A percentile compares a stretch with the other conserved stretches of the same genome.
phyloP scores from a whole-genome alignment of 2,113 vertebrate species.

The Ahaetulla prasina region DNA sequence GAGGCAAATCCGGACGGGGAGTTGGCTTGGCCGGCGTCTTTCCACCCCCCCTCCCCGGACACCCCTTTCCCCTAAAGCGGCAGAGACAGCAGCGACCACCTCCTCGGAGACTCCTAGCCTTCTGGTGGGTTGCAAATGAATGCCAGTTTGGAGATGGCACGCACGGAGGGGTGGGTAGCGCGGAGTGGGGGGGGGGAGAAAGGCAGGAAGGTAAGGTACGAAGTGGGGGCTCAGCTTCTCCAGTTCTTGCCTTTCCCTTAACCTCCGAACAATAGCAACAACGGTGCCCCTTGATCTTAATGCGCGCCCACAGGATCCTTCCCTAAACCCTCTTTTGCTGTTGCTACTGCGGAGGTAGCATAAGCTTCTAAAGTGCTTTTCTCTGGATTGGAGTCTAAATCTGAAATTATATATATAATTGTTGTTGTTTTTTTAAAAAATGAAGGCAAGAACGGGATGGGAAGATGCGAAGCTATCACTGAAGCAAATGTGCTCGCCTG shows the following conservation, averaged over 20 bases:
- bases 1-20: constrained; percentile 45
- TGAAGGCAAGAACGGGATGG: constrained; percentile 20
- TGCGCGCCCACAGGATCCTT: constrained; percentile 63
- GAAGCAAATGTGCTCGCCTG: constrained; percentile 78
- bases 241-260: constrained; percentile 52
- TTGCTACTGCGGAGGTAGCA: constrained; percentile 68
- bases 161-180: background rate
- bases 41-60: background rate
- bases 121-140: constrained; percentile 18
- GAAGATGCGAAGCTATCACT: constrained; percentile 73
- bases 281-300: constrained; percentile 50
- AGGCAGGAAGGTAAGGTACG: background rate
- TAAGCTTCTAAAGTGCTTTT: constrained; percentile 77
- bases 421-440: constrained; percentile 78
- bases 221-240: constrained; percentile 17
- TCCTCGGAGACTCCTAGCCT: constrained; percentile 11
- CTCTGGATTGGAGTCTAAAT: constrained; percentile 83
- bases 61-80: background rate
- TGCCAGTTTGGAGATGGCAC: constrained; percentile 31
- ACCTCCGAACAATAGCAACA: constrained; percentile 57
- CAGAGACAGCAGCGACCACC: constrained; percentile 50
- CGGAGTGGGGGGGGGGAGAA: background rate
- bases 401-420: constrained; percentile 82
- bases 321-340: constrained; percentile 70
- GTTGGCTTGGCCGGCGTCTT: constrained; percentile 30